These are phyloP conservation scores for Lucilia cuprina DNA, from an alignment of 1,140 invertebrate genomes.

Conservation along the genomic window DNA sequence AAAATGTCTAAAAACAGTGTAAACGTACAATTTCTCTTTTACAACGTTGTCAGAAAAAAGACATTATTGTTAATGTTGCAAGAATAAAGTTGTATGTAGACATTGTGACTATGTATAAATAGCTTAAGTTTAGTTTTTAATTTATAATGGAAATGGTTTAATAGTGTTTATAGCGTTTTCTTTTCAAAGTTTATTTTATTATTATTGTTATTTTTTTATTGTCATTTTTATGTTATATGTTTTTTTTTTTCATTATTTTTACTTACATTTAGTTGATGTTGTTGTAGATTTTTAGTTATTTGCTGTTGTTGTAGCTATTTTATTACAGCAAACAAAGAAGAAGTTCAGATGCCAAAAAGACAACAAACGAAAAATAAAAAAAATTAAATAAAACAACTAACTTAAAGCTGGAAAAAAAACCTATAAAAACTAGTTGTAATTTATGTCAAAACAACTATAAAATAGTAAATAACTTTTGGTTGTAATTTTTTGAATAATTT, in stretches of 20 bases:
- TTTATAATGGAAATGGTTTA: neutral
- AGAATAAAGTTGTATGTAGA: too few relatives aligned
- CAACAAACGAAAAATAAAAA: neutral
- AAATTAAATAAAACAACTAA: neutral
- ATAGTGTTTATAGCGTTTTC: neutral
- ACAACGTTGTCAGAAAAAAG: too few relatives aligned
- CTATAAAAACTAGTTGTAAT: neutral
- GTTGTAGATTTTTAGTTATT: neutral
- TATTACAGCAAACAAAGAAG: neutral
- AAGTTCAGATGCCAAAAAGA: neutral
- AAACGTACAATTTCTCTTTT: too few relatives aligned
- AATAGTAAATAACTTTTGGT: neutral
- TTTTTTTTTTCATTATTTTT: neutral
- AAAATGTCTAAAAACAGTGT: too few relatives aligned
- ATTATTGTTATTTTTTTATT: neutral
- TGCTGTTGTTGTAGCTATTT: neutral
- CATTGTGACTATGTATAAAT: too few relatives aligned
- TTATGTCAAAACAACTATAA: neutral
- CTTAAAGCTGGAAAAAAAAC: neutral
- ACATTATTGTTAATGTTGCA: too few relatives aligned
- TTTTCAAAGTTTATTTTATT: neutral
- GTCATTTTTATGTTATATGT: neutral
- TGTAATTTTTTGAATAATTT: too few relatives aligned
- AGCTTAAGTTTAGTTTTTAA: too few relatives aligned
- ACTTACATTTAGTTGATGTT: conserved; percentile 5